phyloP scores from a whole-genome alignment of 2,888 invertebrate species.

The Plusia festucae region DNA sequence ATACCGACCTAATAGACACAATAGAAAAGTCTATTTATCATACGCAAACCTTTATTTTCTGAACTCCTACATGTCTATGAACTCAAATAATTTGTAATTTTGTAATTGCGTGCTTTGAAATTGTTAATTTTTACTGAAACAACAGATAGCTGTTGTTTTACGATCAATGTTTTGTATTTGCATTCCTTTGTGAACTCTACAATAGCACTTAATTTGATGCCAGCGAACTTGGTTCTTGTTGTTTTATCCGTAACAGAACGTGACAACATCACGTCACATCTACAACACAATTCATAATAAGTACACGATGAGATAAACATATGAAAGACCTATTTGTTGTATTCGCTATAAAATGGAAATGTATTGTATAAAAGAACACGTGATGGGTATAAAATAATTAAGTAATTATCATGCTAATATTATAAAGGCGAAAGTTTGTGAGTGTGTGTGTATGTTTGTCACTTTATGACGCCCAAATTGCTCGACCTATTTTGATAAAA shows the following conservation, averaged over 20 bases:
- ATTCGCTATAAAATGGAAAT: conserved; percentile 16
- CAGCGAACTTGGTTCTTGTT: conserved; percentile 28
- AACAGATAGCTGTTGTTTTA: conserved; percentile 11
- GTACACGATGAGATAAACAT: conserved; percentile 46
- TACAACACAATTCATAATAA: conserved; percentile 33
- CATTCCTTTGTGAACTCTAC: conserved; percentile 45
- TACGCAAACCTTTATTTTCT: background rate
- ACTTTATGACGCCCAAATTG: no score
- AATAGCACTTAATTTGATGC: conserved; percentile 44
- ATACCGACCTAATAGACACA: no score
- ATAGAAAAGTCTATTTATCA: no score
- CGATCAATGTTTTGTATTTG: conserved; percentile 38
- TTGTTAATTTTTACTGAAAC: conserved; percentile 27
- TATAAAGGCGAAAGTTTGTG: no score
- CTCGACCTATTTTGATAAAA: no score
- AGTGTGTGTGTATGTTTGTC: no score
- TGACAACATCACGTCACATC: conserved; percentile 40
- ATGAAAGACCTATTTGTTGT: conserved; percentile 38
- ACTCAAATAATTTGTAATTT: background rate
- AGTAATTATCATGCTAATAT: no score
- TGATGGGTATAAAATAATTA: background rate
- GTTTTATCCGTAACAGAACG: conserved; percentile 26
- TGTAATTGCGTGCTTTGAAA: conserved; percentile 18
- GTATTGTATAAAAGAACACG: conserved; percentile 16
- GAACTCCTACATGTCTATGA: background rate